phyloP scores from a whole-genome alignment of 2,888 invertebrate species.

The Noctua pronuba region DNA sequence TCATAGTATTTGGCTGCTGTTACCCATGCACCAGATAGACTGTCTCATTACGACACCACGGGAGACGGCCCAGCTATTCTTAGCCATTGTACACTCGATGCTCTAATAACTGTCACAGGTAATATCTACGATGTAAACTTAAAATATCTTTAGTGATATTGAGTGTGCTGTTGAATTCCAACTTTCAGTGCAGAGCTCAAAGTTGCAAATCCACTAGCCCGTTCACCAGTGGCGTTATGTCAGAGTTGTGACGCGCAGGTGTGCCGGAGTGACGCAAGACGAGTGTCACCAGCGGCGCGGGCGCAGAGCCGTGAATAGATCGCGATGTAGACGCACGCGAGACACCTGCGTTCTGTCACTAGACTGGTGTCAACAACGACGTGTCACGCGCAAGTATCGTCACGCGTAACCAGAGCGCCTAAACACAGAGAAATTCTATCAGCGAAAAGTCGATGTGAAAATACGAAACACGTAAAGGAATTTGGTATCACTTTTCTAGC shows the following conservation, averaged over 20 bases:
- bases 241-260: slow-evolving; percentile 57
- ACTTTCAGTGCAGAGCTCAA: background rate
- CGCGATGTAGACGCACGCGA: slow-evolving; percentile 78
- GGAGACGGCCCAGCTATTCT: slow-evolving; percentile 36
- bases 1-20: background rate
- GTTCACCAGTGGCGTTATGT: slow-evolving; percentile 32
- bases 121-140: background rate
- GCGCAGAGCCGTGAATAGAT: slow-evolving; percentile 73
- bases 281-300: slow-evolving; percentile 68
- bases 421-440: background rate
- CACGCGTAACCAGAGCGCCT: background rate
- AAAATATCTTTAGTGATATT: background rate
- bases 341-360: slow-evolving; percentile 79
- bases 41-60: slow-evolving; percentile 31
- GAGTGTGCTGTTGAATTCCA: background rate
- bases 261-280: slow-evolving; percentile 73
- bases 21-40: slow-evolving; percentile 12
- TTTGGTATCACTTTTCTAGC: no score
- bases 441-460: background rate
- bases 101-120: slow-evolving; percentile 58
- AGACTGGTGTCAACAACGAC: slow-evolving; percentile 50
- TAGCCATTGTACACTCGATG: slow-evolving; percentile 44
- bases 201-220: background rate
- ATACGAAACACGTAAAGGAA: background rate
- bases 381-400: slow-evolving; percentile 21